phyloP scores from a whole-genome alignment of 2,113 vertebrate genomes.

The Zapus hudsonius region DNA sequence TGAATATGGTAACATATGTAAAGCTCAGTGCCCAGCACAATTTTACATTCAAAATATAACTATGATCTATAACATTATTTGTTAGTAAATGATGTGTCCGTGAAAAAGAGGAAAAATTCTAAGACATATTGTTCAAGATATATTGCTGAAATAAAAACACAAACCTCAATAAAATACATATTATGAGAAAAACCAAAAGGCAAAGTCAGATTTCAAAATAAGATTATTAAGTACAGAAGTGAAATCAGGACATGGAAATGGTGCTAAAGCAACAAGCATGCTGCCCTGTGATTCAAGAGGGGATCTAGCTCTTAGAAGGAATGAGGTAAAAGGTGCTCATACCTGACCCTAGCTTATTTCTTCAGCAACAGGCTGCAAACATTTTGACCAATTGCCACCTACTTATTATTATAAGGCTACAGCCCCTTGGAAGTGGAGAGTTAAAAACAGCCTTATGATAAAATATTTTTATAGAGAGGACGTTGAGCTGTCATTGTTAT shows the following conservation, averaged over 20 bases:
- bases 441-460: neutral
- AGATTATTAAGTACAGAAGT: slow-evolving; percentile 37
- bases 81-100: slow-evolving; percentile 18
- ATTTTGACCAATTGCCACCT: neutral
- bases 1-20: neutral
- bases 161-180: neutral
- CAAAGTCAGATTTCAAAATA: neutral
- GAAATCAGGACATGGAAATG: neutral
- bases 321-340: neutral
- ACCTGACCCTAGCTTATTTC: neutral
- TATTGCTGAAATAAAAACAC: neutral
- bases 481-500: neutral
- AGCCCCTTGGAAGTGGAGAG: neutral
- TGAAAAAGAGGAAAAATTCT: slow-evolving; percentile 5
- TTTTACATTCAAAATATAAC: slow-evolving; percentile 7
- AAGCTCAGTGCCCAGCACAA: neutral
- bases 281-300: neutral
- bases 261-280: neutral
- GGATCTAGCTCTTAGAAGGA: neutral
- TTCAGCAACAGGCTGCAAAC: slow-evolving; percentile 13
- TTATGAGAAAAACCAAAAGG: slow-evolving; percentile 30
- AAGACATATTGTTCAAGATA: neutral
- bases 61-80: slow-evolving; percentile 27
- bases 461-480: slow-evolving; percentile 16
- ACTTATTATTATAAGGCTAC: neutral